These are phyloP conservation scores for Oxystoma pomonae DNA, from an alignment of 2,888 invertebrate genomes.

Conservation along the genomic window DNA sequence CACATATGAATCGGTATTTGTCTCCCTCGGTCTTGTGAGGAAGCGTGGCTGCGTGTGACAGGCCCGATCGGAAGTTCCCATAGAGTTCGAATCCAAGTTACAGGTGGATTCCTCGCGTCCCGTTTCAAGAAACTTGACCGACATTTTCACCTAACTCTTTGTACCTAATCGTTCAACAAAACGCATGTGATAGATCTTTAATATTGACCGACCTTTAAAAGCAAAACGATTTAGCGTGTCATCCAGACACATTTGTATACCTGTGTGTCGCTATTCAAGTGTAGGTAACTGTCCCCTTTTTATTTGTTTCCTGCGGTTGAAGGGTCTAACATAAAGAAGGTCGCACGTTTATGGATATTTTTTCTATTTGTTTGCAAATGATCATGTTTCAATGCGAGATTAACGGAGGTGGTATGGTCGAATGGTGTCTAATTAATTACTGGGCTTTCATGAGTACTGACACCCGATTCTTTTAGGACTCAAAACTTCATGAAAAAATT, in stretches of 20 bases:
- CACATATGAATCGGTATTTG: no score
- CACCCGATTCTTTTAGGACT: no score
- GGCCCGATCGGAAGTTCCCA: constrained; percentile 30
- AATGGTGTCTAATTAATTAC: no score
- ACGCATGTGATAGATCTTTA: neutral
- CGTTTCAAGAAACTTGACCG: neutral
- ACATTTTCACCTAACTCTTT: neutral
- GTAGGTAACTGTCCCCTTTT: neutral
- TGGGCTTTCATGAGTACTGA: no score
- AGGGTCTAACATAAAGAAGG: neutral
- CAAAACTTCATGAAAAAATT: no score
- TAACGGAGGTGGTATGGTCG: neutral
- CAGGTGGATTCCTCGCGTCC: neutral
- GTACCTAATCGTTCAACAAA: neutral
- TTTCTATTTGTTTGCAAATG: neutral
- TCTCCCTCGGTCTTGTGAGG: constrained; percentile 24
- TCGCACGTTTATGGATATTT: neutral
- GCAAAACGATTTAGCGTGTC: neutral
- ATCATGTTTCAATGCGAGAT: neutral
- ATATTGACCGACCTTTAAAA: neutral
- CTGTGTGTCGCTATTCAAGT: neutral
- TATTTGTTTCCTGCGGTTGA: neutral
- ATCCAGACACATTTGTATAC: neutral
- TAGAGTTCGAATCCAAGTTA: neutral
- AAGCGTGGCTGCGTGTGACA: constrained; percentile 34